These are phyloP conservation scores for Erpobdella octoculata DNA, from an alignment of 2,888 invertebrate genomes.

Conservation along the genomic window DNA sequence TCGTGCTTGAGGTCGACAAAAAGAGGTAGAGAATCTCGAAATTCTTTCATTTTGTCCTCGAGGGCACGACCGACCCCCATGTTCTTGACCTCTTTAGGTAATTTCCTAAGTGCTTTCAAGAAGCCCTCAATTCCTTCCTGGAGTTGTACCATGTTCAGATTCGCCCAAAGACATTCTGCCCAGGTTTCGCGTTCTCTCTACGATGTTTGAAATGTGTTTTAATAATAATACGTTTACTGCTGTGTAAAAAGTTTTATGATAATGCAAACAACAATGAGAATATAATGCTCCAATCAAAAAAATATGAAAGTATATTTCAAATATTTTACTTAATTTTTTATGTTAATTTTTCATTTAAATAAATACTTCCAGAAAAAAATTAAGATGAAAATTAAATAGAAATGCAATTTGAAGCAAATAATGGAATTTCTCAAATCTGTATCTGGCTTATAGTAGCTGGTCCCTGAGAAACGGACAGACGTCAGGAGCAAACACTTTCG, in stretches of 20 bases:
- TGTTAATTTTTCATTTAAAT: no score
- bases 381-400: no score
- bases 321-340: no score
- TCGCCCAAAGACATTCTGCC: constrained; percentile 79
- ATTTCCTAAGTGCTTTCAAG: constrained; percentile 68
- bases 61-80: constrained; percentile 63
- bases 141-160: constrained; percentile 74
- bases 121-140: constrained; percentile 78
- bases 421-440: no score
- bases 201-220: constrained; percentile 17
- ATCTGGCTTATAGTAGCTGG: no score
- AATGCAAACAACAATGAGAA: background rate
- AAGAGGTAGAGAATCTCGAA: constrained; percentile 75
- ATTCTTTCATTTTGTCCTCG: constrained; percentile 77
- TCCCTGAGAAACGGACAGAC: no score
- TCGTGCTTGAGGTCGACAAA: constrained; percentile 86
- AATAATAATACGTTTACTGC: background rate
- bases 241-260: no score
- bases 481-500: no score
- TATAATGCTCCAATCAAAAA: background rate
- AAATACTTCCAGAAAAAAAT: no score
- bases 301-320: background rate
- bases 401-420: no score
- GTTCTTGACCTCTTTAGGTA: constrained; percentile 60
- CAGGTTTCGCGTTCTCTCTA: constrained; percentile 67